Evolutionary conservation across 2,888 invertebrate genomes (phyloP).

Genomic region (Dasysyrphus albostriatus): DNA sequence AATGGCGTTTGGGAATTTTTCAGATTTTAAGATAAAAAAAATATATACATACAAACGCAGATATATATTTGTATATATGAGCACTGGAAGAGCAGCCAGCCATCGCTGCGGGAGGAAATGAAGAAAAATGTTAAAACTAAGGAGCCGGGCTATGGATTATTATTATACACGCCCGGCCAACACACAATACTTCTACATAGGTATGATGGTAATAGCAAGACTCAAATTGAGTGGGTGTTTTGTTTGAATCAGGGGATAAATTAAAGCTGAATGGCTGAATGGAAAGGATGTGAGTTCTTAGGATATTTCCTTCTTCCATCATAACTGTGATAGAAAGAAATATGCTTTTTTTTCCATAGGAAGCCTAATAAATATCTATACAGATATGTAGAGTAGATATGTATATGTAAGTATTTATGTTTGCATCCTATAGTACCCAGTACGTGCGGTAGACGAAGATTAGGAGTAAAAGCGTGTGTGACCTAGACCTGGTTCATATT

Average conservation of each 20-base stretch:
- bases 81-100: neutral
- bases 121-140: constrained; percentile 49
- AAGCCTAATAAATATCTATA: neutral
- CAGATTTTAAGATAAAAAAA: constrained; percentile 66
- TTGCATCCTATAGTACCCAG: neutral
- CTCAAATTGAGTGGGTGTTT: constrained; percentile 38
- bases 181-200: neutral
- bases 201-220: constrained; percentile 4
- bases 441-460: constrained; percentile 40
- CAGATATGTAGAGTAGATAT: neutral
- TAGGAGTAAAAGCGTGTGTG: constrained; percentile 53
- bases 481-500: constrained; percentile 65
- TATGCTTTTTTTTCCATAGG: constrained; percentile 5
- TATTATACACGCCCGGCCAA: constrained; percentile 42
- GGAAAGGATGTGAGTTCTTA: constrained; percentile 39
- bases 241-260: constrained; percentile 32
- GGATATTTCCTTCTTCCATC: constrained; percentile 34
- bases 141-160: constrained; percentile 43
- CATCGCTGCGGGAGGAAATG: neutral
- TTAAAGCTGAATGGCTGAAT: constrained; percentile 45
- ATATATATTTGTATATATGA: neutral
- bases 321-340: constrained; percentile 18
- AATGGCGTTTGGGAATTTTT: constrained; percentile 69
- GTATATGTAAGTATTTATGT: neutral
- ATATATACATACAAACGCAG: neutral